phyloP scores from a whole-genome alignment of 2,888 invertebrate genomes.

The Lycophotia porphyrea region DNA sequence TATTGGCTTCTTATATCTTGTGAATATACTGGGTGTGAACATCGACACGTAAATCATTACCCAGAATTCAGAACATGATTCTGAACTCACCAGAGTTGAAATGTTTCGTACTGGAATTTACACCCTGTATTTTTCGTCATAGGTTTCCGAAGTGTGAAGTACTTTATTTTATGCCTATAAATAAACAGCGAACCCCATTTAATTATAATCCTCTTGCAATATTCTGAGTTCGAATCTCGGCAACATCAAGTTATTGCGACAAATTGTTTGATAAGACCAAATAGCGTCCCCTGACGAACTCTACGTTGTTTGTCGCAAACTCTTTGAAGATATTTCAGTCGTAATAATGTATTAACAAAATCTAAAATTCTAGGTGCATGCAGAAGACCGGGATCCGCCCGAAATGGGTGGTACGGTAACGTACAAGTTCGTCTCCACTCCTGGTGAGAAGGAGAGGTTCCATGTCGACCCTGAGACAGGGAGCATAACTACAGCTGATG shows the following conservation, averaged over 20 bases:
- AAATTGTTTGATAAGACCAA: neutral
- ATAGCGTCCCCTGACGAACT: neutral
- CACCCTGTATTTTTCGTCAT: slow-evolving; percentile 8
- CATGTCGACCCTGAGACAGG: slow-evolving; percentile 94
- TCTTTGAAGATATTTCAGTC: neutral
- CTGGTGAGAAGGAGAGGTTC: slow-evolving; percentile 94
- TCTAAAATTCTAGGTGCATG: slow-evolving; percentile 84
- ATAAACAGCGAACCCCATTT: neutral
- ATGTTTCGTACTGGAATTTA: neutral
- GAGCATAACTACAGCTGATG: slow-evolving; percentile 93
- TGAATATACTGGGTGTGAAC: slow-evolving; percentile 21
- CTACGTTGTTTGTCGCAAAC: neutral
- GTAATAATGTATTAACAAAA: slow-evolving; percentile 18
- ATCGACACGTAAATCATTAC: neutral
- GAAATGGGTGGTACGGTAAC: slow-evolving; percentile 95
- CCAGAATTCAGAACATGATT: neutral
- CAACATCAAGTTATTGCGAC: neutral
- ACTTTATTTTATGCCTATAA: neutral
- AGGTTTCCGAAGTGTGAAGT: slow-evolving; percentile 8
- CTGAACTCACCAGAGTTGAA: neutral
- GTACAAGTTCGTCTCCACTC: slow-evolving; percentile 95
- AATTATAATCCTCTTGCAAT: neutral
- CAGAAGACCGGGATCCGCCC: slow-evolving; percentile 93
- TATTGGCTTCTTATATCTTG: slow-evolving; percentile 56
- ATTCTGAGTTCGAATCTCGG: neutral